A percentile compares a stretch with the other conserved stretches of the same genome.
Evolutionary conservation across 2,888 invertebrate species (phyloP).

Genomic region (Acleris cristana): DNA sequence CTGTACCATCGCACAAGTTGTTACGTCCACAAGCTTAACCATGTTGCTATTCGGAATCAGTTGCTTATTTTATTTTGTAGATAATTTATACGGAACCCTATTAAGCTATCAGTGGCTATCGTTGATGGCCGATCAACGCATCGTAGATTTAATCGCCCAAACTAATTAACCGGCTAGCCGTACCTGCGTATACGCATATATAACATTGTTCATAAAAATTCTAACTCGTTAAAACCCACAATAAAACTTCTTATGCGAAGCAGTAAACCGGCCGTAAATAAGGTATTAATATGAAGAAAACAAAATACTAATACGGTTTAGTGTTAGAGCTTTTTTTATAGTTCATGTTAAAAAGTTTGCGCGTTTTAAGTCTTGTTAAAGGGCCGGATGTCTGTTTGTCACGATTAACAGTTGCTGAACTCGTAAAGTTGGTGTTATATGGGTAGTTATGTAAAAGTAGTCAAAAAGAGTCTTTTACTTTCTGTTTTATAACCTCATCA

Average conservation of each 20-base stretch:
- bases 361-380: constrained; percentile 24
- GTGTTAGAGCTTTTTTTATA: constrained; percentile 42
- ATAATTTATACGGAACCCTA: constrained; percentile 25
- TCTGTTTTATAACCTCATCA: too few relatives aligned
- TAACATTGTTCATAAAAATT: constrained; percentile 62
- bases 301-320: constrained; percentile 43
- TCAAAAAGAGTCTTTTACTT: too few relatives aligned
- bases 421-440: not conserved
- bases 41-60: too few relatives aligned
- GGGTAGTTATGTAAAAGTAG: too few relatives aligned
- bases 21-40: too few relatives aligned
- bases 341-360: constrained; percentile 45
- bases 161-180: constrained; percentile 71
- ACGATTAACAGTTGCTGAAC: constrained; percentile 22
- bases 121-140: constrained; percentile 11
- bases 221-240: constrained; percentile 69
- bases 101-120: constrained; percentile 5
- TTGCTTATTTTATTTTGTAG: too few relatives aligned
- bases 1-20: too few relatives aligned
- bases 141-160: constrained; percentile 53
- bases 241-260: constrained; percentile 59
- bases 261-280: constrained; percentile 64
- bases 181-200: constrained; percentile 48
- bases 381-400: constrained; percentile 15
- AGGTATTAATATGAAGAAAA: constrained; percentile 58